Conservation (phyloP, 2,888 invertebrate genomes). For the Peribatodes rhomboidaria region DNA sequence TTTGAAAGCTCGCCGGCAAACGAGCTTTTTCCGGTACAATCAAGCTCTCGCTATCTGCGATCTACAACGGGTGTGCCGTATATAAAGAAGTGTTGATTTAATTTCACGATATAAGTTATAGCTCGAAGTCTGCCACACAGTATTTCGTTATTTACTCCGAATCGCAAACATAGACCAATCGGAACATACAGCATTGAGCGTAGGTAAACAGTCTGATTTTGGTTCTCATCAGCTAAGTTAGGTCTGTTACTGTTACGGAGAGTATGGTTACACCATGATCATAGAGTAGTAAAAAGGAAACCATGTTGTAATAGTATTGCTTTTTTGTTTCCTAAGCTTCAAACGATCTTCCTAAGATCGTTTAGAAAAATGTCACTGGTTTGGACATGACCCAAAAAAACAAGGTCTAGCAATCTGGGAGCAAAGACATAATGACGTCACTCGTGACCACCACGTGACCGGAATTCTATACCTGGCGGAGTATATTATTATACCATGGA, state of each 20-base stretch:
- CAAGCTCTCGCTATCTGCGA: constrained; percentile 9
- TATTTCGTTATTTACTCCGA: background rate
- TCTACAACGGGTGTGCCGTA: constrained; percentile 5
- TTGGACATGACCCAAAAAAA: no score
- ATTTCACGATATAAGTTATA: constrained; percentile 7
- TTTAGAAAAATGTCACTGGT: no score
- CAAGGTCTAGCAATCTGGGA: no score
- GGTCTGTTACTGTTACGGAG: background rate
- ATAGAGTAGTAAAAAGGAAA: no score
- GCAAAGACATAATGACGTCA: no score
- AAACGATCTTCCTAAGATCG: no score
- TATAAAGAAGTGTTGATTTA: constrained; percentile 11
- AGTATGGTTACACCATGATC: no score
- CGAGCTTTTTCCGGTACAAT: constrained; percentile 24
- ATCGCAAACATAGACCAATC: constrained; percentile 9
- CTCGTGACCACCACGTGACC: no score
- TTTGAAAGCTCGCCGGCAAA: constrained; percentile 13
- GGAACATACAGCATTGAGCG: constrained; percentile 7
- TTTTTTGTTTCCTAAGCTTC: no score
- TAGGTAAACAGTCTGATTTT: background rate
- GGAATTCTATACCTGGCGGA: no score
- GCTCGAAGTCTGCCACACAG: background rate
- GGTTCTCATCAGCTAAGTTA: background rate
- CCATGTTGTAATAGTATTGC: no score
- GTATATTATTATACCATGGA: no score